Conservation (phyloP, 2,113 vertebrate species). For the Istiophorus platypterus region DNA sequence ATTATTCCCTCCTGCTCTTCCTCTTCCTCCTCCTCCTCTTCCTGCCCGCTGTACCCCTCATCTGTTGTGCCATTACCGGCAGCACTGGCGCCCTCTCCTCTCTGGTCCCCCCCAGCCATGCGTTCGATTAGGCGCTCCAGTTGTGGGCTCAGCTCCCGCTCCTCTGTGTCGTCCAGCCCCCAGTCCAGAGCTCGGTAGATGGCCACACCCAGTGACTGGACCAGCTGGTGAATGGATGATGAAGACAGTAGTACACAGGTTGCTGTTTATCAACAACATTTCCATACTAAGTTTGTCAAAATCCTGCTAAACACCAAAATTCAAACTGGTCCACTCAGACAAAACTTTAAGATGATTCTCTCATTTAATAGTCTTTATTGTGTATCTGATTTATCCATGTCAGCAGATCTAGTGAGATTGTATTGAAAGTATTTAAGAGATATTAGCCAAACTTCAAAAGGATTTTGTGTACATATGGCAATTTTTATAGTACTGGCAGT, state of each 20-base stretch:
- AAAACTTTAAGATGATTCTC: background rate
- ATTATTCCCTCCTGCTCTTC: slow-evolving; percentile 69
- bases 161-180: slow-evolving; percentile 95
- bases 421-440: background rate
- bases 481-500: background rate
- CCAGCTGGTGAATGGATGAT: slow-evolving; percentile 85
- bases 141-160: slow-evolving; percentile 92
- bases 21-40: slow-evolving; percentile 85
- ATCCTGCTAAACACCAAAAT: background rate
- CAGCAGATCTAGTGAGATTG: too few relatives aligned
- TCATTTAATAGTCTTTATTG: background rate
- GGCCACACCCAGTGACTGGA: slow-evolving; percentile 92
- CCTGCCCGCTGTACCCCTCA: slow-evolving; percentile 94
- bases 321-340: background rate
- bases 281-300: background rate
- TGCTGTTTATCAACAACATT: background rate
- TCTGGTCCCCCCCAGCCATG: slow-evolving; percentile 88
- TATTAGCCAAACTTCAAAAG: background rate
- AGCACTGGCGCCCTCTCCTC: slow-evolving; percentile 71
- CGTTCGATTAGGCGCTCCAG: slow-evolving; percentile 95
- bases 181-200: slow-evolving; percentile 97
- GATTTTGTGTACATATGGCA: background rate
- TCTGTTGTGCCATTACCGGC: slow-evolving; percentile 78
- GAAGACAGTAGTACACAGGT: background rate
- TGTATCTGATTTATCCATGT: background rate